These are phyloP conservation scores for Neoniphon sammara DNA, from an alignment of 2,797 vertebrate genomes.

Conservation along the genomic window DNA sequence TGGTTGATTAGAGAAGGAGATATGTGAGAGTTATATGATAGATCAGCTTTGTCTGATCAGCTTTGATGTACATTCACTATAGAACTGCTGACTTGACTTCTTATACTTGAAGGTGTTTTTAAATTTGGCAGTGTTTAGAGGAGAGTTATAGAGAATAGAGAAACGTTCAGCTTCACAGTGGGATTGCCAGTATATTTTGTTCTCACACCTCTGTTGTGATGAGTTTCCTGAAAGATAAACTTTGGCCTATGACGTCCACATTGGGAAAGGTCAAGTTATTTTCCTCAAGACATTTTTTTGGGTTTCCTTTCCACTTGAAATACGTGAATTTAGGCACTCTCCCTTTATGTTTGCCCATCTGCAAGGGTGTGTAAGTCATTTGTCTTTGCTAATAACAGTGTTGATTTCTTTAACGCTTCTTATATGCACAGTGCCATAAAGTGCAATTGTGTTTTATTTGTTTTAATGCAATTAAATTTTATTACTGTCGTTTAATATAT, in stretches of 20 bases:
- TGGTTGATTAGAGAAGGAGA: background rate
- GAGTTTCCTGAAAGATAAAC: too few species aligned
- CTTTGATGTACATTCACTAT: too few species aligned
- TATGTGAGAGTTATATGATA: background rate
- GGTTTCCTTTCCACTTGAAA: background rate
- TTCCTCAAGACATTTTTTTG: too few species aligned
- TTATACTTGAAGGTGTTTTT: too few species aligned
- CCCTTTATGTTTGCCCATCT: conserved; percentile 6
- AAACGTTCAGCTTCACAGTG: background rate
- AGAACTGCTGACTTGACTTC: too few species aligned
- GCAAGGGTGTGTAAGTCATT: background rate
- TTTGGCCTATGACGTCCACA: background rate
- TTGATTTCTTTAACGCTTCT: background rate
- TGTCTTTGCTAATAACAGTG: background rate
- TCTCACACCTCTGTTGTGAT: background rate
- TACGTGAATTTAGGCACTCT: background rate
- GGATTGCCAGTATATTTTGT: background rate
- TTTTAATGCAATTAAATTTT: background rate
- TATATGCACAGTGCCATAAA: too few species aligned
- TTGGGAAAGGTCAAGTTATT: background rate
- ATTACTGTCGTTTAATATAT: background rate
- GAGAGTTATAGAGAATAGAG: too few species aligned
- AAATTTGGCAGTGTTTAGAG: too few species aligned
- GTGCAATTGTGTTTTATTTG: background rate
- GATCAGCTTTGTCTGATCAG: too few species aligned